These are phyloP conservation scores for Nymphalis io DNA, from an alignment of 1,140 invertebrate genomes.

Conservation along the genomic window DNA sequence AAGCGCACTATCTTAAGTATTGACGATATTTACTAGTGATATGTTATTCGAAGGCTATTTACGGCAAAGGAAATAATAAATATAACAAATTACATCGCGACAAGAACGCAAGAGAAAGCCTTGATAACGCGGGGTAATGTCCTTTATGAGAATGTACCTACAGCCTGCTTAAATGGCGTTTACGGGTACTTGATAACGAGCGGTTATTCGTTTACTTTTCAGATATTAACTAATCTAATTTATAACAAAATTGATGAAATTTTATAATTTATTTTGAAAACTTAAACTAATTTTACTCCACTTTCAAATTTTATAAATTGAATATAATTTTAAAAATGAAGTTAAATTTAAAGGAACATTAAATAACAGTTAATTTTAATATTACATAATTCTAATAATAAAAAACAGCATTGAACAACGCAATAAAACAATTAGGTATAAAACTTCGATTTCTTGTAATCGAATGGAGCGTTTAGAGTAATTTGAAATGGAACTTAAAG, in stretches of 20 bases:
- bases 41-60: conserved; percentile 44
- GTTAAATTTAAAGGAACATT: too few species aligned
- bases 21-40: conserved; percentile 41
- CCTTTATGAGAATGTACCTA: conserved; percentile 34
- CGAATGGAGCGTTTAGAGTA: background rate
- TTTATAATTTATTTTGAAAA: too few species aligned
- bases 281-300: too few species aligned
- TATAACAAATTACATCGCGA: conserved; percentile 49
- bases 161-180: background rate
- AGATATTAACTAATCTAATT: background rate
- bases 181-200: conserved; percentile 12
- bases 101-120: conserved; percentile 35
- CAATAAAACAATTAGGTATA: background rate
- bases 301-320: too few species aligned
- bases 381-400: too few species aligned
- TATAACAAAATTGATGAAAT: background rate
- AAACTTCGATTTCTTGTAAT: background rate
- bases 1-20: conserved; percentile 13
- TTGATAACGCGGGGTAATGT: conserved; percentile 44
- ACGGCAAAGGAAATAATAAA: conserved; percentile 50
- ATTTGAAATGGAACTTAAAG: background rate
- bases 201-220: conserved; percentile 12
- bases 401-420: too few species aligned
- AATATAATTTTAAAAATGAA: too few species aligned
- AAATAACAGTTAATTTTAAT: too few species aligned